Base-by-base conservation (phyloP, 2,888 invertebrate species). In the Beris chalybata region DNA sequence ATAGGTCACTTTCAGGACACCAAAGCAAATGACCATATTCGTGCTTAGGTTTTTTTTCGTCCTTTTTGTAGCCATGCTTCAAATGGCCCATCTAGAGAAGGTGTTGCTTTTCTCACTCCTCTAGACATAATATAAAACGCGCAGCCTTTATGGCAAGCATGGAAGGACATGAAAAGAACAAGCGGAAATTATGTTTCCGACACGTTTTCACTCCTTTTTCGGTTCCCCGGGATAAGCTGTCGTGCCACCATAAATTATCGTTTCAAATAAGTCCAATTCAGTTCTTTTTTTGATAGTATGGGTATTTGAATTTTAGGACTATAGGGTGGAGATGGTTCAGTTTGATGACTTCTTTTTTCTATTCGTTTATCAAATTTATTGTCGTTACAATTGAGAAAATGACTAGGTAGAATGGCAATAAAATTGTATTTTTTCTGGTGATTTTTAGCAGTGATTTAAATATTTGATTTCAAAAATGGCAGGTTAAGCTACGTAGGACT, bases 171-270 rank as follows among this genome's bases (percentile, higher is more conserved):
- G 63, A 64, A 55, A 64, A 64, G 64, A 54, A 64, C 68, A 68
- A 68, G 45, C 65, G 68, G 68, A 68, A 68, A 68, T 68, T 68
- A 68, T 68, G 57, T 65, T 68, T 68, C 68, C 68, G 68, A 65
- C 63, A 64, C 57, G 50, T 63, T 68, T 68, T 59, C 50, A 48
- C 22, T 52, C 22, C 32, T 52, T 61, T 64, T 64, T 55, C 64
- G 44, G 64, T 32, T 31, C 31, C 52, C 30, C 32, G 30, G 64
- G 45, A 45, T 53, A 55, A 64, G 64, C 55, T 64, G 54, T 64
- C 55, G 55, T 64, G 54, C 64, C 11, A 45, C 55, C 47, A 64
- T 64, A 64, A 64, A 64, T 64, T 64, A 64, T 54, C 55, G 53
- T 55, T 64, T 54, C 64, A 64, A 64, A 64, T 64, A 54, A 54